These are phyloP conservation scores for Phalacrocorax brasilianus DNA, from an alignment of 2,113 vertebrate species.

Conservation along the genomic window DNA sequence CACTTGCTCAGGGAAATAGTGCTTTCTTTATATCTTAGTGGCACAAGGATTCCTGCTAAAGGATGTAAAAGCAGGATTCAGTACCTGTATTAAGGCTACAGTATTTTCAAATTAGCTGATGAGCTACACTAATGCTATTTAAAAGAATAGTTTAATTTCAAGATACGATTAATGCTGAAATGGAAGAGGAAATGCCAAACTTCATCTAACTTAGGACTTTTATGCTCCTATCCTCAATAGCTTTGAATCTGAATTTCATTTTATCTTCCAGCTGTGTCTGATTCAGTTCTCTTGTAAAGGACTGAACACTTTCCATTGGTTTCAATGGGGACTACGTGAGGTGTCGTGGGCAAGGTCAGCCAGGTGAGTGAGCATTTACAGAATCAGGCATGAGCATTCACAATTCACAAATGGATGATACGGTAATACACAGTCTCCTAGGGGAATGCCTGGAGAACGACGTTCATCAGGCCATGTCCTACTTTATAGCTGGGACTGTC, in stretches of 20 bases:
- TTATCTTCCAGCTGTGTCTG: not conserved
- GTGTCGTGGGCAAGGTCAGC: not conserved
- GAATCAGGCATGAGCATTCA: not conserved
- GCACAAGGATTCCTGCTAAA: not conserved
- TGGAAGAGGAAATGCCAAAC: not conserved
- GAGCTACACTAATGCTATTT: not conserved
- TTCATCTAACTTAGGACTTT: not conserved
- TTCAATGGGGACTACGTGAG: not conserved
- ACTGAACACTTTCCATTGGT: not conserved
- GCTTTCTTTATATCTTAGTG: not conserved
- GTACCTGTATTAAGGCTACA: not conserved
- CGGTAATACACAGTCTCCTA: fast-evolving
- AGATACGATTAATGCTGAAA: not conserved
- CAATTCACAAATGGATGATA: not conserved
- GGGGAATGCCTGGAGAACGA: not conserved
- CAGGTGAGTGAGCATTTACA: not conserved
- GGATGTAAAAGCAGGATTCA: not conserved
- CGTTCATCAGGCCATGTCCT: not conserved
- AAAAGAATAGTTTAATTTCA: not conserved
- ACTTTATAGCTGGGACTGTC: not conserved
- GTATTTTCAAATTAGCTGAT: not conserved
- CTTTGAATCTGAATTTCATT: not conserved
- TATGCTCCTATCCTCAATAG: not conserved
- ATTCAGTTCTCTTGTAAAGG: not conserved
- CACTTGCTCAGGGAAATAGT: not conserved